Conservation (phyloP, 2,888 invertebrate genomes). For the Perizoma affinitatum region DNA sequence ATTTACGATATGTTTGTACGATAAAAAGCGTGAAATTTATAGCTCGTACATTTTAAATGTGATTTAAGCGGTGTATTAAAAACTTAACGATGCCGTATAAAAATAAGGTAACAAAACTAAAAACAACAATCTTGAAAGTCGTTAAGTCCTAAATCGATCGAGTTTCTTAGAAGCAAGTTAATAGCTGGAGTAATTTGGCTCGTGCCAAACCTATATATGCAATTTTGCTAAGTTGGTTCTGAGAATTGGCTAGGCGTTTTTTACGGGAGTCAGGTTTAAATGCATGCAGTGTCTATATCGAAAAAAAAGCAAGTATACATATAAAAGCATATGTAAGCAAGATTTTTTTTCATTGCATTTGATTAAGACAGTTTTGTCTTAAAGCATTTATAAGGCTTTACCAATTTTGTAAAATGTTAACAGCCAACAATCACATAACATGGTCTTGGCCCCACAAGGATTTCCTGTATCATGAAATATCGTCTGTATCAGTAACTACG, state of each 20-base stretch:
- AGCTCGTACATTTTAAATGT: conserved; percentile 25
- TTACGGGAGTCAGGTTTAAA: conserved; percentile 12
- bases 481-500: no score
- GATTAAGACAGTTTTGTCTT: no score
- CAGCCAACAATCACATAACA: no score
- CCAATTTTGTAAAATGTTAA: no score
- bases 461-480: no score
- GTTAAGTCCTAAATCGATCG: conserved; percentile 46
- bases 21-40: conserved; percentile 34
- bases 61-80: conserved; percentile 35
- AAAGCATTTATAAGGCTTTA: no score
- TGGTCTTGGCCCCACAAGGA: no score
- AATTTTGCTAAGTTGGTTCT: conserved; percentile 50
- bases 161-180: conserved; percentile 57
- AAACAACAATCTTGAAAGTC: conserved; percentile 41
- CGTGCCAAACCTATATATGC: conserved; percentile 60
- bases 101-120: conserved; percentile 32
- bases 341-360: no score
- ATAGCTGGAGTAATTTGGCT: conserved; percentile 61
- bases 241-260: conserved; percentile 35
- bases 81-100: conserved; percentile 29
- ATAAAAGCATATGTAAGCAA: no score
- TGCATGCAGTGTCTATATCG: not conserved
- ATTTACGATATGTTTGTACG: conserved; percentile 29
- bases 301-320: no score